Evolutionary conservation across 2,888 invertebrate species (phyloP).

Genomic region (Tipula unca): DNA sequence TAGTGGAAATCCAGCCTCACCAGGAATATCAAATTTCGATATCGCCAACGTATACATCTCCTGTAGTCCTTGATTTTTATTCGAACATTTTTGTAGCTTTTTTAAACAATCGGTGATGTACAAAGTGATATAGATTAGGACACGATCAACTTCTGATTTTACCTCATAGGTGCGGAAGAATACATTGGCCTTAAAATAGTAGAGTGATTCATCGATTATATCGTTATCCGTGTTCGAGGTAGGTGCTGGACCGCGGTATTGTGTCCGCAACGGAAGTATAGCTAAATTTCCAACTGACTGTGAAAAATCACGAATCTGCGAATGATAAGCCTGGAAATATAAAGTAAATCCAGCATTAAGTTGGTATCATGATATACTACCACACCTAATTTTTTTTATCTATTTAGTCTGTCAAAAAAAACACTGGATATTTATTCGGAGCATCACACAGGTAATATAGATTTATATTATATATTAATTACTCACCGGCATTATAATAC

Average conservation of each 20-base stretch:
- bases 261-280: conserved; percentile 80
- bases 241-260: conserved; percentile 88
- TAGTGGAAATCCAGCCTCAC: conserved; percentile 87
- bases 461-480: background rate
- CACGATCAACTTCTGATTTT: conserved; percentile 94
- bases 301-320: conserved; percentile 66
- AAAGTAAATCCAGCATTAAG: background rate
- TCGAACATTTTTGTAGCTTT: conserved; percentile 83
- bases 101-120: conserved; percentile 98
- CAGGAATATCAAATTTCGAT: conserved; percentile 92
- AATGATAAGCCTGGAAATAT: conserved; percentile 81
- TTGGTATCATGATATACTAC: background rate
- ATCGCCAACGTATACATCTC: conserved; percentile 96
- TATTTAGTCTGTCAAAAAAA: background rate
- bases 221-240: conserved; percentile 65
- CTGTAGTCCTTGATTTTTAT: conserved; percentile 79
- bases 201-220: conserved; percentile 94
- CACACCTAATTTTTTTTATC: conserved; percentile 19
- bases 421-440: background rate
- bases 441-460: background rate
- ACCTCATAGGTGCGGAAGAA: conserved; percentile 99
- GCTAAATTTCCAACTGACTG: conserved; percentile 87
- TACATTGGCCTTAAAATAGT: conserved; percentile 97
- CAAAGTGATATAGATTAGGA: conserved; percentile 92
- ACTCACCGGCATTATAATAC: background rate